These are phyloP conservation scores for Liasis olivaceus DNA, from an alignment of 2,797 vertebrate species.

Conservation along the genomic window DNA sequence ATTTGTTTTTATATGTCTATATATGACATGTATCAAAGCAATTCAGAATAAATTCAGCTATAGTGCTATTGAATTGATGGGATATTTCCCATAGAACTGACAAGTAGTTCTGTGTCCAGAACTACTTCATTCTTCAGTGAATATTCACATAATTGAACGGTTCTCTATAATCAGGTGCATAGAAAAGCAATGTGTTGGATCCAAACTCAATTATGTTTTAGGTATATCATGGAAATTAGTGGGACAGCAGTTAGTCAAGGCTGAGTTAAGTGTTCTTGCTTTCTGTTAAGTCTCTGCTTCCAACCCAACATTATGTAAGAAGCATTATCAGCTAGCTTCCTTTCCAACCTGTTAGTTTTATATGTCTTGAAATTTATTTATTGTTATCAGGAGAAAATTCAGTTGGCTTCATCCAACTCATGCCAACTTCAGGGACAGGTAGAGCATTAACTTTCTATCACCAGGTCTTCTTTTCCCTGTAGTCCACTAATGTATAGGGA, in stretches of 20 bases:
- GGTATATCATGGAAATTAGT: background rate
- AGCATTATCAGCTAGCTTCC: background rate
- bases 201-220: background rate
- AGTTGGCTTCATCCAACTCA: background rate
- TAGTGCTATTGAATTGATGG: background rate
- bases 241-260: background rate
- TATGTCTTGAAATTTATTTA: background rate
- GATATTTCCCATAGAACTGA: background rate
- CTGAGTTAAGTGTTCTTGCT: background rate
- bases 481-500: background rate
- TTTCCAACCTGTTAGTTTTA: background rate
- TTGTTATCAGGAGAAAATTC: background rate
- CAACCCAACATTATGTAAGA: background rate
- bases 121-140: background rate
- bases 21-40: constrained; percentile 1
- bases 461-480: background rate
- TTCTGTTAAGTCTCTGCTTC: background rate
- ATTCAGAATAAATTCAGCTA: background rate
- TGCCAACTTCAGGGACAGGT: background rate
- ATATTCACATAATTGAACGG: background rate
- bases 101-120: background rate
- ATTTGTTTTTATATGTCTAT: background rate
- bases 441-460: background rate
- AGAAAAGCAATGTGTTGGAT: background rate
- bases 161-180: background rate